phyloP scores from a whole-genome alignment of 2,888 invertebrate species.

The Acrobasis suavella region DNA sequence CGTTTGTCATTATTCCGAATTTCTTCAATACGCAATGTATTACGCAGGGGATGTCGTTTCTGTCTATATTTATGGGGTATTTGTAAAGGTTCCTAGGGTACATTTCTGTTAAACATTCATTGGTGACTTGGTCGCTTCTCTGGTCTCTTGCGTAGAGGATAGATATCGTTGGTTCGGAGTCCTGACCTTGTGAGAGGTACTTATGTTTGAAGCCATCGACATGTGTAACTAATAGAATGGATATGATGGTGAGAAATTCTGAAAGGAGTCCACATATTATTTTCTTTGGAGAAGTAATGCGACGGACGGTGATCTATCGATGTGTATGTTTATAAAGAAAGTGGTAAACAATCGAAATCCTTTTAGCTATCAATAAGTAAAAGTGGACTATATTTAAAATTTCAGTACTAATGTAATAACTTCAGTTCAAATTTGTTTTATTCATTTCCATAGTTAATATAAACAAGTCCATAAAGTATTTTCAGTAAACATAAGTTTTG shows the following conservation, averaged over 20 bases:
- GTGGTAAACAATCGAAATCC: too few species aligned
- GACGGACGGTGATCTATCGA: too few species aligned
- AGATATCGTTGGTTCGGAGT: constrained; percentile 67
- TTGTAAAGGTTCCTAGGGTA: constrained; percentile 71
- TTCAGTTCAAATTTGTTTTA: background rate
- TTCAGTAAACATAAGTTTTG: background rate
- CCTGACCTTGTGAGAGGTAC: constrained; percentile 62
- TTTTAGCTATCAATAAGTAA: too few species aligned
- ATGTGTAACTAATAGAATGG: constrained; percentile 45
- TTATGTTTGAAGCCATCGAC: constrained; percentile 54
- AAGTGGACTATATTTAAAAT: background rate
- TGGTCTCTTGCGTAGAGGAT: constrained; percentile 70
- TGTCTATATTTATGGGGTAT: constrained; percentile 66
- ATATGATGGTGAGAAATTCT: constrained; percentile 55
- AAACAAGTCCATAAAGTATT: too few species aligned
- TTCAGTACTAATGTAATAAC: background rate
- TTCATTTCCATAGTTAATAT: background rate
- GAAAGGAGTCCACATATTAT: constrained; percentile 44
- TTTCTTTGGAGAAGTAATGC: background rate
- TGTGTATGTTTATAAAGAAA: too few species aligned
- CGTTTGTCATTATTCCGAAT: constrained; percentile 74
- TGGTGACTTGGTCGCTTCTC: constrained; percentile 64
- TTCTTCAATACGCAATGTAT: constrained; percentile 75
- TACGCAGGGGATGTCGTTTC: constrained; percentile 72
- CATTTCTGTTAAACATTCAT: constrained; percentile 70